Evolutionary conservation across 2,797 vertebrate species (phyloP), one percentile per base, ranked within the genome.

Genomic region (Octomys mimax): DNA sequence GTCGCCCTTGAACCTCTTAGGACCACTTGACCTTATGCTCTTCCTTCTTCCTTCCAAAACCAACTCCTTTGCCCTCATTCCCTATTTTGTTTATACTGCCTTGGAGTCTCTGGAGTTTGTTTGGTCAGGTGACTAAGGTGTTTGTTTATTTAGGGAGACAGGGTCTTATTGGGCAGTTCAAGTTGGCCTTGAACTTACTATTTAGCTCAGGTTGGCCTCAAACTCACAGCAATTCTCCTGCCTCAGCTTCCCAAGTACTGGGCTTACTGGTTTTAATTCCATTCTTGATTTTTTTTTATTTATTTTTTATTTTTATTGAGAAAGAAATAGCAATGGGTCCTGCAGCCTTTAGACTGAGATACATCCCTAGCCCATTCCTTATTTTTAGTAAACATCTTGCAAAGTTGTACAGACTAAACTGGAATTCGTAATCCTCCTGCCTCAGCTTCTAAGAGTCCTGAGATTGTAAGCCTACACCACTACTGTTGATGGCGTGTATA

Each of bases 41-140:
- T 85, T 89, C 87, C 78, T 86, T 68, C 64, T 88, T 89, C 87
- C 77, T 87, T 62, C 64, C 36, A 36, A 66, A 95, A 22, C 62
- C 9, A 3, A 42, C 18, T 36, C 70, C 24, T 52, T 75, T 82
- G 62, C 91, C 19, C 85, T 80, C 42, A 11, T 10, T 89, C 16
- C 13, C 62, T 62, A 0, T 71, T 78, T 49, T 84, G 61, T 64
- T 61, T 92, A n/a, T 54, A 59, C 5, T 33, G 33, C n/a, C 78
- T 92, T 71, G 6, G 1, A 78, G 62, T 81, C 33, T 85, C 52
- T 59, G 64, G 52, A 39, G 70, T 91, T 90, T 96, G 70, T 91
- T 87, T 96, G n/a, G 24, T 57, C 19, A 85, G 21, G 61, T 66
- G 81, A 70, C n/a, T 31, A 31, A 73, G 16, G 3, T 6, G 7